A percentile compares a stretch with the other conserved stretches of the same genome.
These are phyloP conservation scores for Actinopyga echinites DNA, from an alignment of 53 echinoderm and acorn worm genomes.

Conservation along the genomic window DNA sequence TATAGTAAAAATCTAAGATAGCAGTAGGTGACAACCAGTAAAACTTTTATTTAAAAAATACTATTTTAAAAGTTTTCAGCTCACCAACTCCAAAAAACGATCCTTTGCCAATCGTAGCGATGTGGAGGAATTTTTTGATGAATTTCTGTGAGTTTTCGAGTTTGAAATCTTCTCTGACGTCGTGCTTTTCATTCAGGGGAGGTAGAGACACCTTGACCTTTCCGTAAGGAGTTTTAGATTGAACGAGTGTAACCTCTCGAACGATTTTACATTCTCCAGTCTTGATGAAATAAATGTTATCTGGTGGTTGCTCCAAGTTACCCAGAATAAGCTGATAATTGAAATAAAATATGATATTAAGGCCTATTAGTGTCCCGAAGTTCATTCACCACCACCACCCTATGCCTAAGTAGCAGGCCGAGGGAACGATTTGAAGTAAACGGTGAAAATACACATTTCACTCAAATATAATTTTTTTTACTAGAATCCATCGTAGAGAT, in stretches of 20 bases:
- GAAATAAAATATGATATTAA: background rate
- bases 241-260: conserved; percentile 70
- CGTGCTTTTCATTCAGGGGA: conserved; percentile 56
- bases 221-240: conserved; percentile 62
- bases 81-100: conserved; percentile 91
- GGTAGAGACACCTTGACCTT: conserved; percentile 72
- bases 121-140: conserved; percentile 69
- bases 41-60: background rate
- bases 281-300: conserved; percentile 83
- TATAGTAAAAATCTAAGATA: too few relatives aligned
- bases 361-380: too few relatives aligned
- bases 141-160: conserved; percentile 61
- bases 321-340: conserved; percentile 76
- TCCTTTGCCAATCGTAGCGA: conserved; percentile 77
- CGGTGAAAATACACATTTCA: too few relatives aligned
- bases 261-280: conserved; percentile 87
- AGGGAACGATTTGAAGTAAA: too few relatives aligned
- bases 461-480: too few relatives aligned
- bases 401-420: too few relatives aligned
- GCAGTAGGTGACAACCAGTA: too few relatives aligned
- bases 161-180: conserved; percentile 55
- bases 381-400: too few relatives aligned
- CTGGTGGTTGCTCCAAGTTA: conserved; percentile 61
- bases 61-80: background rate
- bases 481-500: too few relatives aligned